A percentile compares a stretch with the other conserved stretches of the same genome.
Evolutionary conservation across 2,797 vertebrate genomes (phyloP).

Genomic region (Poeciliopsis presidionis): DNA sequence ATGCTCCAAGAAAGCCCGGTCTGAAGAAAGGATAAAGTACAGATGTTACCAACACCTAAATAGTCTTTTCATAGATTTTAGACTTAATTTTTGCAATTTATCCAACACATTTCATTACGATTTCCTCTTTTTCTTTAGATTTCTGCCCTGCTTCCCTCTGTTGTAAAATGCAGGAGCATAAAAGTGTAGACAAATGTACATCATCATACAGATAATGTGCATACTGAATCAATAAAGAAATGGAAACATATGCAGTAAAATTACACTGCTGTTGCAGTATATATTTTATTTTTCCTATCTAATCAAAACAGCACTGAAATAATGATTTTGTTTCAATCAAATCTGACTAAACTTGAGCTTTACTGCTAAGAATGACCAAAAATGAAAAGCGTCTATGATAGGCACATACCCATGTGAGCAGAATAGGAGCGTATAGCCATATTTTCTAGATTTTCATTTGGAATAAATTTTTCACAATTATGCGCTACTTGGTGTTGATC

Average conservation of each 20-base stretch:
- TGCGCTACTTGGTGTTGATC: not conserved
- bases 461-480: not conserved
- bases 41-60: not conserved
- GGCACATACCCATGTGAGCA: not conserved
- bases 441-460: not conserved
- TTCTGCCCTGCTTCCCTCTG: not conserved
- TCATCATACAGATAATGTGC: conserved; percentile 72
- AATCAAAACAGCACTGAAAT: conserved; percentile 11
- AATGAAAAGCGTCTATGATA: not conserved
- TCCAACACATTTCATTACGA: conserved; percentile 1
- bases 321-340: not conserved
- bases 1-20: conserved; percentile 18
- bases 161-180: conserved; percentile 23
- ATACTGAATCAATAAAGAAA: conserved; percentile 65
- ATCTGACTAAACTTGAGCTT: not conserved
- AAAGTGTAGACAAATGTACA: conserved; percentile 63
- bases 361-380: not conserved
- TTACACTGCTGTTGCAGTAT: conserved; percentile 14
- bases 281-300: not conserved
- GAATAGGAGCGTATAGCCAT: not conserved
- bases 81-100: not conserved
- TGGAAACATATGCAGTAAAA: conserved; percentile 17
- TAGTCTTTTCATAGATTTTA: not conserved
- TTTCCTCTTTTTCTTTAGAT: not conserved
- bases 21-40: conserved; percentile 9